Conservation (phyloP, 2,797 vertebrate genomes). For the Serranus cabrilla region DNA sequence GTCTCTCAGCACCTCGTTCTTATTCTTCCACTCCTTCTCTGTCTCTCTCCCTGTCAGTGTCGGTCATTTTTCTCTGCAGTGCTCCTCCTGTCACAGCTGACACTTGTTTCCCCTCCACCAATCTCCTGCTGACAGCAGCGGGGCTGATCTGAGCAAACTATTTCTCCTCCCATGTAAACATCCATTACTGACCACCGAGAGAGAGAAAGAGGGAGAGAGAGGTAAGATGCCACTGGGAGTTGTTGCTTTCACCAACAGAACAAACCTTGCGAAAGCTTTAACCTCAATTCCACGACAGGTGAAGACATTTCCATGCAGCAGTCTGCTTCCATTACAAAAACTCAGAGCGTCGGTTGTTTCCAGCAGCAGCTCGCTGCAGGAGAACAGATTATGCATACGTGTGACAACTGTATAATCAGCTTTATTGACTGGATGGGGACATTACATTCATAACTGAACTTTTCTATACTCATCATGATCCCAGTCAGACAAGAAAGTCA, state of each 20-base stretch:
- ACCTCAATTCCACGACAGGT: conserved; percentile 63
- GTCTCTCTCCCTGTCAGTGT: background rate
- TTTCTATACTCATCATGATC: background rate
- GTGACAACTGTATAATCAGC: background rate
- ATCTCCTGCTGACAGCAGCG: conserved; percentile 61
- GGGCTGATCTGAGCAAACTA: conserved; percentile 58
- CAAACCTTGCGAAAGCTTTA: conserved; percentile 47
- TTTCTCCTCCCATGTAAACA: conserved; percentile 65
- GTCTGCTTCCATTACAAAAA: conserved; percentile 32
- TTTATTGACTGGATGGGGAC: background rate
- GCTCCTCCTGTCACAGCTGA: conserved; percentile 50
- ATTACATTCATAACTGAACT: background rate
- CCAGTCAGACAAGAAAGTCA: background rate
- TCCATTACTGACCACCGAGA: conserved; percentile 54
- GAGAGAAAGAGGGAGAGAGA: background rate
- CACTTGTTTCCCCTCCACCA: conserved; percentile 43
- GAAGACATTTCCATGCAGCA: conserved; percentile 28
- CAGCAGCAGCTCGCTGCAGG: background rate
- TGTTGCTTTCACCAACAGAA: conserved; percentile 31
- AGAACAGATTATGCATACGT: conserved; percentile 18
- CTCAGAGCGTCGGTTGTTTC: background rate
- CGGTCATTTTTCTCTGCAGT: background rate
- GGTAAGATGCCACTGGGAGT: conserved; percentile 3
- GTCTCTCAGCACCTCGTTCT: background rate
- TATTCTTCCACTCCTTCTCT: background rate